Conservation (phyloP, 2,797 vertebrate genomes). For the Myotis myotis region DNA sequence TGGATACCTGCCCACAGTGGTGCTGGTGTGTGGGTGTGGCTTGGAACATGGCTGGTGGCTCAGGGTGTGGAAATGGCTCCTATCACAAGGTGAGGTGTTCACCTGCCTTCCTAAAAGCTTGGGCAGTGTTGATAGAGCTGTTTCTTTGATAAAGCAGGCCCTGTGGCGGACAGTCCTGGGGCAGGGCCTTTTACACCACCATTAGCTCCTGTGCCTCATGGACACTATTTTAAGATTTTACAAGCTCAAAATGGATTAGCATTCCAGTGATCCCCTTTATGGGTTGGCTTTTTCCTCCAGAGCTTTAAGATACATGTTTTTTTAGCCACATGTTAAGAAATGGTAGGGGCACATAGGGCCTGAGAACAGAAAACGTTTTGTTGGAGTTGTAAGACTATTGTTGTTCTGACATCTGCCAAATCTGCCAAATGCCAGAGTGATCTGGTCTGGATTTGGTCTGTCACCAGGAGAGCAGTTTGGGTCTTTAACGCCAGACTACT, state of each 20-base stretch:
- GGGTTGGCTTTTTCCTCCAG: neutral
- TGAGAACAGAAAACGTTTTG: neutral
- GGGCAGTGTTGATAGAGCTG: neutral
- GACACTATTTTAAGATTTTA: conserved; percentile 17
- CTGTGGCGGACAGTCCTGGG: neutral
- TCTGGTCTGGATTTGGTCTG: neutral
- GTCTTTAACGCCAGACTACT: neutral
- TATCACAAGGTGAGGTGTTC: neutral
- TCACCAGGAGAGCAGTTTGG: neutral
- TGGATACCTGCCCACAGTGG: neutral
- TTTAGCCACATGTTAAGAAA: neutral
- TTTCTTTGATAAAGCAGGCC: neutral
- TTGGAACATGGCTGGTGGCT: neutral
- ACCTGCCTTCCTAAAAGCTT: neutral
- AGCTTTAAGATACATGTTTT: neutral
- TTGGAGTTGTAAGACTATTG: neutral
- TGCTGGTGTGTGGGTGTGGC: neutral
- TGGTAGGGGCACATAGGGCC: neutral
- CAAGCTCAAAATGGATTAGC: neutral
- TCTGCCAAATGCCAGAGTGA: neutral
- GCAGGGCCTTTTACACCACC: neutral
- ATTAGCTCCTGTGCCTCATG: neutral
- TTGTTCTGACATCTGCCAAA: neutral
- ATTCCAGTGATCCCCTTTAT: neutral
- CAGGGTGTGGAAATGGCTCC: neutral